Base-by-base conservation (phyloP, 2,797 vertebrate species). In the Sebastes cheni region DNA sequence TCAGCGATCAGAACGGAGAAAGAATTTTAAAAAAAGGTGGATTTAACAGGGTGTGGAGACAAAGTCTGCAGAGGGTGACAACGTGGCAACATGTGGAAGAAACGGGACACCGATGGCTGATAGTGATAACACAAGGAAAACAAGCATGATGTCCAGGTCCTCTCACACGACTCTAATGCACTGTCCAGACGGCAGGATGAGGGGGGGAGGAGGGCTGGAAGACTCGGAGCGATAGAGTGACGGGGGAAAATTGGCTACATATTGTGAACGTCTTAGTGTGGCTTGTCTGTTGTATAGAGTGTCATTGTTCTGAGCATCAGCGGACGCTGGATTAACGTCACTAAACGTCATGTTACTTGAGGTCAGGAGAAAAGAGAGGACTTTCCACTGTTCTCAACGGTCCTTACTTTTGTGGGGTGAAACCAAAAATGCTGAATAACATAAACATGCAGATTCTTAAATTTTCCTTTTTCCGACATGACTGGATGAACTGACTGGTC, bases 161-260 rank as follows among this genome's bases (percentile, higher is more conserved):
- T 56, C 74, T 77, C 75, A 20, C 78, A 67, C n/a, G 4, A 77
- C 77, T 32, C 69, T 90, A 93, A 94, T 89, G 84, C 59, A 10
- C 61, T 4, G 71, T 87, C 87, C 90, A 95, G 91, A 94, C 87
- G 36, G 75, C 81, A 84, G 84, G 82, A 88, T 79, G 70, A 64
- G 60, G 81, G 56, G 23, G 18, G n/a, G 55, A 22, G 55, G 67
- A n/a, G 14, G 22, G 46, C 16, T 20, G 67, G 34, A 58, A 80
- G 72, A 88, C n/a, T 65, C 62, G 27, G 72, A 82, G 30, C 1
- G 67, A 83, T 66, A 64, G 66, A 68, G 46, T 29, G 77, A 61
- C 1, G 2, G 27, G n/a, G 67, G 54, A 50, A 67, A 76, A 77
- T 29, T 10, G 54, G 67, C 74, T n/a, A 25, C 72, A 73, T 77